A percentile compares a stretch with the other conserved stretches of the same genome.
phyloP scores from a whole-genome alignment of 2,888 invertebrate genomes.

The Scaptomyza polygonia region DNA sequence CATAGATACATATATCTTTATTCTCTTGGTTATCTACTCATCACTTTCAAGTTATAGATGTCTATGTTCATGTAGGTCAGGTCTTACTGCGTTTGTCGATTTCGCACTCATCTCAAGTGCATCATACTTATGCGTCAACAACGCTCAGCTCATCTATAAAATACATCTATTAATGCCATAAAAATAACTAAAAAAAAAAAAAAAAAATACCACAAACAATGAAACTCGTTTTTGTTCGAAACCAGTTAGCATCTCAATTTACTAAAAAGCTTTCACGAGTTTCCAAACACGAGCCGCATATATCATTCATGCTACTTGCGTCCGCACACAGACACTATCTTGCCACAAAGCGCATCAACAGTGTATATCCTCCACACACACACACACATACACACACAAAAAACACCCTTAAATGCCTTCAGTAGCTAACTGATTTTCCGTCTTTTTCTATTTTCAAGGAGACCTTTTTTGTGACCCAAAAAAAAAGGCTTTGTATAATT shows the following conservation, averaged over 20 bases:
- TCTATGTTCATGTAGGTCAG: constrained; percentile 3
- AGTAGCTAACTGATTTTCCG: constrained; percentile 32
- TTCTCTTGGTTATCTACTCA: background rate
- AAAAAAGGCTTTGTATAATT: constrained; percentile 54
- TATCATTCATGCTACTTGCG: constrained; percentile 54
- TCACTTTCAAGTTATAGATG: background rate
- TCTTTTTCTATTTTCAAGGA: constrained; percentile 13
- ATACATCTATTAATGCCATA: constrained; percentile 41
- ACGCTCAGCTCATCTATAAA: constrained; percentile 18
- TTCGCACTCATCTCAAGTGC: constrained; percentile 7
- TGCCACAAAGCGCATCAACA: constrained; percentile 52
- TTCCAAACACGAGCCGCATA: constrained; percentile 42
- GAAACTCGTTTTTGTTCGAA: constrained; percentile 52
- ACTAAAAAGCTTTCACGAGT: constrained; percentile 55
- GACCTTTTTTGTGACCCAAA: constrained; percentile 22
- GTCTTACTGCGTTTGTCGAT: background rate
- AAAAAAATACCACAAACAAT: constrained; percentile 19
- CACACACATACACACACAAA: background rate
- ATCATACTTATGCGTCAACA: constrained; percentile 19
- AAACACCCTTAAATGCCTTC: constrained; percentile 54
- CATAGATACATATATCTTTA: background rate
- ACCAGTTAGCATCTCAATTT: constrained; percentile 56
- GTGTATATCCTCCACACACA: constrained; percentile 19
- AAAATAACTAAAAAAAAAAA: background rate
- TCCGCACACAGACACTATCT: constrained; percentile 9